phyloP scores from a whole-genome alignment of 1,140 invertebrate genomes.

The Achatina immaculata region DNA sequence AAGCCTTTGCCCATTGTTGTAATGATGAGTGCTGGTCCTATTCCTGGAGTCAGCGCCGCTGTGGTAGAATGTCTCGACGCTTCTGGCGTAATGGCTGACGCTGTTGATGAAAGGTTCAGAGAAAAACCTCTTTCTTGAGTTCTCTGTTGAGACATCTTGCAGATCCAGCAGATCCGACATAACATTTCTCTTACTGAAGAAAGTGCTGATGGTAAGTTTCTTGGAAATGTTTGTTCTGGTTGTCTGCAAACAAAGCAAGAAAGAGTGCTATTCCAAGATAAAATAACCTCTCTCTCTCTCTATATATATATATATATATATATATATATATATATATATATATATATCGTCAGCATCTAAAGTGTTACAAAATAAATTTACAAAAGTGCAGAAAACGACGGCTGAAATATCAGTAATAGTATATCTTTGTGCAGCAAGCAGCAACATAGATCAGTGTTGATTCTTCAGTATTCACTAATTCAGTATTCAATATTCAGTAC shows the following conservation, averaged over 20 bases:
- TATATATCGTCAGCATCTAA: too few species aligned
- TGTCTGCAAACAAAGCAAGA: not conserved
- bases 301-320: too few species aligned
- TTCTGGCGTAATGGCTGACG: not conserved
- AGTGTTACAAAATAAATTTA: too few species aligned
- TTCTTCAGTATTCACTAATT: too few species aligned
- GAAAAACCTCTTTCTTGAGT: not conserved
- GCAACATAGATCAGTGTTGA: too few species aligned
- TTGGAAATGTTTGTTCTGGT: not conserved
- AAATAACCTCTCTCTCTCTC: too few species aligned
- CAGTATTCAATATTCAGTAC: too few species aligned
- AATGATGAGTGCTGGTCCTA: not conserved
- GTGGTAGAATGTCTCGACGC: not conserved
- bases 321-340: too few species aligned
- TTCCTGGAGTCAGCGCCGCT: not conserved
- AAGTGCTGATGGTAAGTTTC: not conserved
- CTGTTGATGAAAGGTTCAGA: not conserved
- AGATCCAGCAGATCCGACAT: not conserved
- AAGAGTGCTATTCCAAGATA: too few species aligned
- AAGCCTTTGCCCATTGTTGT: not conserved
- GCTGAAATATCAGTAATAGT: too few species aligned
- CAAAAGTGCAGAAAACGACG: too few species aligned
- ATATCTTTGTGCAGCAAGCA: too few species aligned
- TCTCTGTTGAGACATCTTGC: not conserved
- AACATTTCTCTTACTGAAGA: not conserved